These are phyloP conservation scores for Patella vulgata DNA, from an alignment of 1,140 invertebrate genomes.

Conservation along the genomic window DNA sequence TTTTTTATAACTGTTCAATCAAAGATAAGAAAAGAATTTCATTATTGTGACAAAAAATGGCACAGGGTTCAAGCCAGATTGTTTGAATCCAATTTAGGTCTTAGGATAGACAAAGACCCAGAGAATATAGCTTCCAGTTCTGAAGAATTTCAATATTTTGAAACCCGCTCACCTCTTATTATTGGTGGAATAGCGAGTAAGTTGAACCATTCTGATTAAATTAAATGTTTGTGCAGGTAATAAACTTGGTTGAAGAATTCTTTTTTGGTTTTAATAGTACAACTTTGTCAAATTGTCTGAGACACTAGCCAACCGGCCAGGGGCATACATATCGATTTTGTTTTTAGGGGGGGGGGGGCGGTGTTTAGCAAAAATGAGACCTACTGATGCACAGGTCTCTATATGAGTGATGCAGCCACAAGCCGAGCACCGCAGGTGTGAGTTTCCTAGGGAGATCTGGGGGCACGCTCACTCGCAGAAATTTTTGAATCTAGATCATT, in stretches of 20 bases:
- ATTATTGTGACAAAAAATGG: constrained; percentile 87
- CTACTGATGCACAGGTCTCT: too few relatives aligned
- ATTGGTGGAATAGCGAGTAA: constrained; percentile 88
- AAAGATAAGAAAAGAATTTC: constrained; percentile 73
- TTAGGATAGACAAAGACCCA: constrained; percentile 77
- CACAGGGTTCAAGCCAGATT: constrained; percentile 82
- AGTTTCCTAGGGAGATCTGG: too few relatives aligned
- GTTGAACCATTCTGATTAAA: too few relatives aligned
- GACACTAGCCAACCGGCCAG: neutral
- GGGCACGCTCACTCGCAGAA: too few relatives aligned
- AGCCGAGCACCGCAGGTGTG: too few relatives aligned
- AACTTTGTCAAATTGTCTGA: neutral
- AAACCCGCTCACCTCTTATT: constrained; percentile 76
- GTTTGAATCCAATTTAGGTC: constrained; percentile 71
- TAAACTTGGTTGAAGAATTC: too few relatives aligned
- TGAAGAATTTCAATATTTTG: constrained; percentile 65
- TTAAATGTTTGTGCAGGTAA: too few relatives aligned
- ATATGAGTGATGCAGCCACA: too few relatives aligned
- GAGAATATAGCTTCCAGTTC: constrained; percentile 62
- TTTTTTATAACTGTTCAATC: constrained; percentile 76
- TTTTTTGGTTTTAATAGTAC: neutral
- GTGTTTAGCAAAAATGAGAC: too few relatives aligned
- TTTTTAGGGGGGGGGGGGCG: too few relatives aligned
- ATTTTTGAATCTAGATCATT: too few relatives aligned
- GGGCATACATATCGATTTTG: too few relatives aligned